Base-by-base conservation (phyloP, 2,888 invertebrate genomes). In the Tachystola acroxantha region DNA sequence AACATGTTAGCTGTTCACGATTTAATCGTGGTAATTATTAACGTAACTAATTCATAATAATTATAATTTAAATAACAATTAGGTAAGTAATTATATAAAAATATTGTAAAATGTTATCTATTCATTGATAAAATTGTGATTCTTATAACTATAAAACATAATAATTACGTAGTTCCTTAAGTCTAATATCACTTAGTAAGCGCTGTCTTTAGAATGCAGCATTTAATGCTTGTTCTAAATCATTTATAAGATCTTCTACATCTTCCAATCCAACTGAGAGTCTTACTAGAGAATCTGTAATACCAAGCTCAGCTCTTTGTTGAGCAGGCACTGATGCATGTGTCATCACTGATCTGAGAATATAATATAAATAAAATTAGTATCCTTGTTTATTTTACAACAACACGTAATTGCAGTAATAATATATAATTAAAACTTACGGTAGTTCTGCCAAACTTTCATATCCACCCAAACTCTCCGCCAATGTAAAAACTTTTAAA, bases 381-480 rank as follows among this genome's bases (percentile, higher is more conserved):
- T 9, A 7, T n/a, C n/a, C n/a, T n/a, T n/a, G n/a, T n/a, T n/a
- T n/a, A n/a, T n/a, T n/a, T n/a, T n/a, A n/a, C n/a, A n/a, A n/a
- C n/a, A n/a, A n/a, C n/a, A n/a, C n/a, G n/a, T n/a, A n/a, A n/a
- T 32, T 24, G 14, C 29, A 29, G 11, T 13, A 7, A 7, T 13
- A 13, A 13, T 7, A 29, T 9, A 14, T n/a, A 12, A 29, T 13
- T 29, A 16, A 16, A 16, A 90, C 93, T 91, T 86, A 96, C 94
- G 98, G 98, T 49, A 98, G 88, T 86, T 98, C 97, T 2, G 96
- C 96, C 47, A 99, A 89, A 66, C 96, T 97, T 70, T 99, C 98
- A 61, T 93, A 96, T 37, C 98, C 98, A 32, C 99, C 99, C 42
- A 99, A 89, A 64, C 97, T 98, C 71, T 98, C 98, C 3, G 98